phyloP scores from a whole-genome alignment of 2,113 vertebrate genomes.

The Hydrolagus affinis region DNA sequence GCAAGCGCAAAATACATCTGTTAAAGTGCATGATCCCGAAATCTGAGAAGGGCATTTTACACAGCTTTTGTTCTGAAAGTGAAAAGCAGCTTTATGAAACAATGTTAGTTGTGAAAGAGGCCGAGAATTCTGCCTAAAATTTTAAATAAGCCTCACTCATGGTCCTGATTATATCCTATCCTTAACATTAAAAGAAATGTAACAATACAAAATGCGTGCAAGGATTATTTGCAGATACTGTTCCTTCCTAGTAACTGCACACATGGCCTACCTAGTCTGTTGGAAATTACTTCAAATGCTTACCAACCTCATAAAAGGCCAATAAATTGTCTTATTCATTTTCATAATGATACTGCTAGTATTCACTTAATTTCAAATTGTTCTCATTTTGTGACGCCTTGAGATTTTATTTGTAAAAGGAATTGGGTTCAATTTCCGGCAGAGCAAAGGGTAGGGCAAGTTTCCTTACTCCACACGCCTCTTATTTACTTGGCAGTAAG shows the following conservation, averaged over 20 bases:
- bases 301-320: neutral
- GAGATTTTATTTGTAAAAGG: no score
- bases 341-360: no score
- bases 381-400: no score
- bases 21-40: neutral
- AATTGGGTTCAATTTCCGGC: no score
- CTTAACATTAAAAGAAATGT: neutral
- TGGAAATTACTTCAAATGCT: neutral
- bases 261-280: neutral
- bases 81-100: neutral
- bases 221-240: neutral
- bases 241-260: neutral
- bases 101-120: neutral
- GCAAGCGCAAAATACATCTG: neutral
- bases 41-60: neutral
- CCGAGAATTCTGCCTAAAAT: neutral
- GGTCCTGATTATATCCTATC: neutral
- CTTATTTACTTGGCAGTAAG: no score
- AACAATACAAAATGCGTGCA: neutral
- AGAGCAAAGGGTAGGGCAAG: no score
- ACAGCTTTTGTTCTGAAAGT: neutral
- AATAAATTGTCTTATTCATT: no score
- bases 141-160: neutral
- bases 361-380: no score
- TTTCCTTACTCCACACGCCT: no score